Evolutionary conservation across 2,888 invertebrate species (phyloP).

Genomic region (Drosophila acutilabella): DNA sequence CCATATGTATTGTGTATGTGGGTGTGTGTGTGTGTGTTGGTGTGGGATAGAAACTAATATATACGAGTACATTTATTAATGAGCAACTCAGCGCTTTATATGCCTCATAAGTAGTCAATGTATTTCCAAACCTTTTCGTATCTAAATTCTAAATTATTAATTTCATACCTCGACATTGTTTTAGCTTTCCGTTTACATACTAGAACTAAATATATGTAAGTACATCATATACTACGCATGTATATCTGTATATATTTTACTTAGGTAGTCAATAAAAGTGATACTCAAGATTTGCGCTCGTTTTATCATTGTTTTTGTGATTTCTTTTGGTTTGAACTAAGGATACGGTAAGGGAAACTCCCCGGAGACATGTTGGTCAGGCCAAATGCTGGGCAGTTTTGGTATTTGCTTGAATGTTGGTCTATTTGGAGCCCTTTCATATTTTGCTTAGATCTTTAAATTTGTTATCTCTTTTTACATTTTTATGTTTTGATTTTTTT

Average conservation of each 20-base stretch:
- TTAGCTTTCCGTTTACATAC: conserved; percentile 54
- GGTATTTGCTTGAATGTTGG: conserved; percentile 82
- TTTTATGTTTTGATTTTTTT: conserved; percentile 73
- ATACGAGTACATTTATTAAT: conserved; percentile 55
- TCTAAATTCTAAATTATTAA: conserved; percentile 68
- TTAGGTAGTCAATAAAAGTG: conserved; percentile 57
- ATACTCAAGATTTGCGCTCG: conserved; percentile 50
- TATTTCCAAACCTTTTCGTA: conserved; percentile 71
- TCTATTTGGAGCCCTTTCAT: conserved; percentile 94
- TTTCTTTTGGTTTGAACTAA: conserved; percentile 10
- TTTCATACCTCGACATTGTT: conserved; percentile 59
- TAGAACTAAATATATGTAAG: conserved; percentile 73
- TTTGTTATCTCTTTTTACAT: conserved; percentile 93
- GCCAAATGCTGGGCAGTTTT: conserved; percentile 64
- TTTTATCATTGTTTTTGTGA: not conserved
- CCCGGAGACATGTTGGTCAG: conserved; percentile 47
- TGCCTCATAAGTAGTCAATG: conserved; percentile 61
- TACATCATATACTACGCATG: conserved; percentile 37
- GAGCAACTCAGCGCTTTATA: conserved; percentile 73
- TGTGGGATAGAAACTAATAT: conserved; percentile 62
- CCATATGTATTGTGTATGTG: conserved; percentile 35
- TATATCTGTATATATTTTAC: conserved; percentile 45
- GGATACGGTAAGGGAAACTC: conserved; percentile 8
- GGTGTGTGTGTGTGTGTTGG: conserved; percentile 31
- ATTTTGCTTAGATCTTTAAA: conserved; percentile 88